Evolutionary conservation across 2,113 vertebrate species (phyloP).

Genomic region (Ptychochromis oligacanthus): DNA sequence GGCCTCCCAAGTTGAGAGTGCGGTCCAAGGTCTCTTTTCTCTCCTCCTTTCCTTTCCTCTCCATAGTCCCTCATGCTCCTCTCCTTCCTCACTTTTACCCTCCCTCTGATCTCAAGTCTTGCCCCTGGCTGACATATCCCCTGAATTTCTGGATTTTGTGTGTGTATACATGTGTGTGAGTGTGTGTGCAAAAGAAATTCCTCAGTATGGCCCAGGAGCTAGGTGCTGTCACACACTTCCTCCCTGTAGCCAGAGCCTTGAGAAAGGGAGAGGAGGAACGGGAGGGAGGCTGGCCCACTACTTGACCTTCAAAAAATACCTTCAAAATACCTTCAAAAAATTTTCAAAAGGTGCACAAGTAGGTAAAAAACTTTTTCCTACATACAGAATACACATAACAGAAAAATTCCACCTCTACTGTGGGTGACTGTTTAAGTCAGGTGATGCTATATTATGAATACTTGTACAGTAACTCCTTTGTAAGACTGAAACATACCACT

Average conservation of each 20-base stretch:
- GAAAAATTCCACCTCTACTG: slow-evolving; percentile 6
- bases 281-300: neutral
- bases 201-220: slow-evolving; percentile 67
- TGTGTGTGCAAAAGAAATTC: slow-evolving; percentile 64
- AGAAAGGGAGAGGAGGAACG: neutral
- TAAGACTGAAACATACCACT: slow-evolving; percentile 32
- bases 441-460: slow-evolving; percentile 20
- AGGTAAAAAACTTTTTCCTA: slow-evolving; percentile 8
- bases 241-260: slow-evolving; percentile 46
- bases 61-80: slow-evolving; percentile 7
- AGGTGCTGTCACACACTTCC: slow-evolving; percentile 73
- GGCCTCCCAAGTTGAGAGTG: slow-evolving; percentile 60
- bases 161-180: slow-evolving; percentile 19
- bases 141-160: slow-evolving; percentile 37
- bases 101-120: slow-evolving; percentile 29
- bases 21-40: slow-evolving; percentile 30
- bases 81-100: slow-evolving; percentile 20
- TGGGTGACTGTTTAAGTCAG: slow-evolving; percentile 7
- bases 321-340: slow-evolving; percentile 20
- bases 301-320: too few species aligned
- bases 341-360: too few species aligned
- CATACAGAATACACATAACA: neutral
- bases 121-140: slow-evolving; percentile 60
- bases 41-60: slow-evolving; percentile 4
- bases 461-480: slow-evolving; percentile 37